Percentiles rank a stretch among this genome's conserved stretches.
These are phyloP conservation scores for Chalcosyrphus nemorum DNA, from an alignment of 2,888 invertebrate species.

Conservation along the genomic window DNA sequence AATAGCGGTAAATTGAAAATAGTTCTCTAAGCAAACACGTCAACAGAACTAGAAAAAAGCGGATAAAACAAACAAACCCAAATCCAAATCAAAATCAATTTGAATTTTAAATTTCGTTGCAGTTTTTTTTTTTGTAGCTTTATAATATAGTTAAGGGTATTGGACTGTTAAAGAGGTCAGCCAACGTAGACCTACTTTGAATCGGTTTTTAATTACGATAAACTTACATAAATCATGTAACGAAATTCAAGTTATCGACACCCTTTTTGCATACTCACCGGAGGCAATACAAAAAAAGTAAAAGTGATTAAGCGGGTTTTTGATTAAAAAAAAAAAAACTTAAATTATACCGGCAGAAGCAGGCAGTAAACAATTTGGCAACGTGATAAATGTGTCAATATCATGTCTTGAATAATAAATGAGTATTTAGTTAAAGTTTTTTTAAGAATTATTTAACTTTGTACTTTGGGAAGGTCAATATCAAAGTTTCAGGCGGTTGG, in stretches of 20 bases:
- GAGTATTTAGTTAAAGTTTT: too few relatives aligned
- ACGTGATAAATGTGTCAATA: background rate
- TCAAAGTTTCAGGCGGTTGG: background rate
- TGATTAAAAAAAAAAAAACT: background rate
- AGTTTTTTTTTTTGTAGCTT: background rate
- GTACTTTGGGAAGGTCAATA: slow-evolving; percentile 27
- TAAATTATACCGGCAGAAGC: slow-evolving; percentile 22
- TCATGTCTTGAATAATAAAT: slow-evolving; percentile 28
- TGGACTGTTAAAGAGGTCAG: background rate
- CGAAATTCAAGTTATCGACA: background rate
- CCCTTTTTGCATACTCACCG: background rate
- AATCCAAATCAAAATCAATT: background rate
- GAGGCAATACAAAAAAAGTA: slow-evolving; percentile 17
- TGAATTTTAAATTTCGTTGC: background rate
- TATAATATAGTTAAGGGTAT: background rate
- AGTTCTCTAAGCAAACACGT: too few relatives aligned
- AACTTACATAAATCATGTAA: slow-evolving; percentile 14
- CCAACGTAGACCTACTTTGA: background rate
- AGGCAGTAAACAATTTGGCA: slow-evolving; percentile 12
- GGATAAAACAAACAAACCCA: background rate
- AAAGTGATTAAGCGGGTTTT: slow-evolving; percentile 23
- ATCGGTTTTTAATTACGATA: background rate
- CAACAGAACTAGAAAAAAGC: background rate
- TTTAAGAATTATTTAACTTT: slow-evolving; percentile 28
- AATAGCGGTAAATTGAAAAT: too few relatives aligned